These are phyloP conservation scores for Andricus quercusramuli DNA, from an alignment of 2,888 invertebrate species.

Conservation along the genomic window DNA sequence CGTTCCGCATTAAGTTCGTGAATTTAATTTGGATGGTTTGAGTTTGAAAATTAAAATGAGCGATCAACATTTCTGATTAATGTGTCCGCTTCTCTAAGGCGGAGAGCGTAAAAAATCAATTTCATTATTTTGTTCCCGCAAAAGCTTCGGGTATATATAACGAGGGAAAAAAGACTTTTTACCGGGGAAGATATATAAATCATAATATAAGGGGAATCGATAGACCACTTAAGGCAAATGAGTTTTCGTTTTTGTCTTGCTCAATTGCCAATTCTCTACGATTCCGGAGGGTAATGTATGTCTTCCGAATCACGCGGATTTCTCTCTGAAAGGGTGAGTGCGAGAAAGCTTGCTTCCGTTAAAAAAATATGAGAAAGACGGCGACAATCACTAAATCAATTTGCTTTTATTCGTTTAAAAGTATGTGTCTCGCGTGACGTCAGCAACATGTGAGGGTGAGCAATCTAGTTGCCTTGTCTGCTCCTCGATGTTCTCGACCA, in stretches of 20 bases:
- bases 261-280: constrained; percentile 3
- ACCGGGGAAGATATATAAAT: constrained; percentile 27
- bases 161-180: constrained; percentile 12
- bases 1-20: no score
- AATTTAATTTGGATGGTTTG: no score
- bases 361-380: constrained; percentile 37
- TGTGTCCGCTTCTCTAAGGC: constrained; percentile 15
- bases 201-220: constrained; percentile 15
- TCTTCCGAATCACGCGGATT: background rate
- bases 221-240: constrained; percentile 35
- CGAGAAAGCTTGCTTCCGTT: background rate
- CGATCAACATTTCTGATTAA: background rate
- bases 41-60: no score
- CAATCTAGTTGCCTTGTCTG: constrained; percentile 52
- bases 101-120: constrained; percentile 33
- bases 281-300: background rate
- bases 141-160: constrained; percentile 1
- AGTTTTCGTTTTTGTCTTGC: constrained; percentile 30
- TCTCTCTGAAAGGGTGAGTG: background rate
- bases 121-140: constrained; percentile 18
- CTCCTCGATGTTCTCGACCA: constrained; percentile 24
- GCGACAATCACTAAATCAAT: constrained; percentile 73
- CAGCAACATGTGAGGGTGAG: constrained; percentile 65
- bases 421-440: constrained; percentile 57
- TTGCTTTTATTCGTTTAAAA: constrained; percentile 73